These are phyloP conservation scores for Drosophila sucinea DNA, from an alignment of 1,140 invertebrate species.

Conservation along the genomic window DNA sequence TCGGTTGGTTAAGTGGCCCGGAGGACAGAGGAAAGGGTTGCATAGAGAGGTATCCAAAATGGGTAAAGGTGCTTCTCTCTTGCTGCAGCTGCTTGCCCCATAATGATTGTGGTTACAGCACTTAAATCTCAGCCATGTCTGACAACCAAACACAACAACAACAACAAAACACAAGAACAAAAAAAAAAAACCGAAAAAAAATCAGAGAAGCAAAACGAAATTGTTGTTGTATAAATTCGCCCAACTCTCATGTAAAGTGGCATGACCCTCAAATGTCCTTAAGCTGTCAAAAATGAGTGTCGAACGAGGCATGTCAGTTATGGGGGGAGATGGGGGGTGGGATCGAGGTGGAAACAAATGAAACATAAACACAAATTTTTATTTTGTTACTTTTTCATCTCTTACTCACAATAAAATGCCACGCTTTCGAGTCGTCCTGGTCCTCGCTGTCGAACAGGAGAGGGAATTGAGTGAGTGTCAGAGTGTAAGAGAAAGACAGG, in stretches of 20 bases:
- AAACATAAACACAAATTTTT: constrained; percentile 39
- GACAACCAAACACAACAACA: not conserved
- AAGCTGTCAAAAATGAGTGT: constrained; percentile 38
- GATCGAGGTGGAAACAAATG: constrained; percentile 20
- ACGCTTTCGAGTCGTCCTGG: constrained; percentile 8
- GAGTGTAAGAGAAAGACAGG: not conserved
- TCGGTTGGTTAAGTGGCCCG: constrained; percentile 1
- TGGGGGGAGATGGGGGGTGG: not conserved
- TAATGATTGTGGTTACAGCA: constrained; percentile 11
- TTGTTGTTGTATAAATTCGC: constrained; percentile 6
- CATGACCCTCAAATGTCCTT: constrained; percentile 38
- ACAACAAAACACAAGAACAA: not conserved
- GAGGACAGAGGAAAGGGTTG: not conserved
- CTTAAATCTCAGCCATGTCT: constrained; percentile 20
- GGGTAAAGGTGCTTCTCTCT: constrained; percentile 1
- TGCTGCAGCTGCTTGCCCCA: constrained; percentile 3
- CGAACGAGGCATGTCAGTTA: constrained; percentile 11
- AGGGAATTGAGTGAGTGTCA: not conserved
- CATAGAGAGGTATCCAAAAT: constrained; percentile 3
- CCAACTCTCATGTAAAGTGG: constrained; percentile 11
- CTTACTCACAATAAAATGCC: constrained; percentile 30
- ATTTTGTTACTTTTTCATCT: constrained; percentile 37
- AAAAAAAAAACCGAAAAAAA: not conserved
- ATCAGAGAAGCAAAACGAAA: not conserved
- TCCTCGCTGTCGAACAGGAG: not conserved